phyloP scores from a whole-genome alignment of 23 tunicate species.

The Corella eumyota region DNA sequence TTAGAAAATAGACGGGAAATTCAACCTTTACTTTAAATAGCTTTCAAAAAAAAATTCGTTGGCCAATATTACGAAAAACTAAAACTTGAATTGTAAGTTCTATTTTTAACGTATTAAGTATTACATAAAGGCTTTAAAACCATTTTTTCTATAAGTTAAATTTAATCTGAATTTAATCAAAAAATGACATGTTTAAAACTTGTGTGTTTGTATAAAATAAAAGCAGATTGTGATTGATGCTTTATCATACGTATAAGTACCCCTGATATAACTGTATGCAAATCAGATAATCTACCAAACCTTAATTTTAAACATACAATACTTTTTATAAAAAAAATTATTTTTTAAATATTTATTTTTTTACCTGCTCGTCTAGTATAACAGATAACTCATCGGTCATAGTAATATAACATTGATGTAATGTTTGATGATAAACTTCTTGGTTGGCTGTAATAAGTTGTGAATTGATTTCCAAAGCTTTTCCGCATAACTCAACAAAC shows the following conservation, averaged over 20 bases:
- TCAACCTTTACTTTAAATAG: too few species aligned
- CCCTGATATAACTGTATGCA: background rate
- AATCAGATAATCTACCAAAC: background rate
- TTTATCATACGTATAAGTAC: background rate
- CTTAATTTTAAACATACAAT: background rate
- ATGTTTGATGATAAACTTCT: slow-evolving; percentile 53
- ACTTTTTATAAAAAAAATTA: background rate
- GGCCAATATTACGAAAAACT: too few species aligned
- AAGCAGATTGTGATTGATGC: background rate
- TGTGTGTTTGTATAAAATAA: background rate
- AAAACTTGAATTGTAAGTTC: too few species aligned
- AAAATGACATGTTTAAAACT: background rate
- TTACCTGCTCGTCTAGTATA: slow-evolving; percentile 78
- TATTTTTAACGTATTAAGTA: too few species aligned
- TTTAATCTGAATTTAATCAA: too few species aligned
- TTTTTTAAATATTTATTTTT: background rate
- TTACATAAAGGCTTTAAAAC: too few species aligned
- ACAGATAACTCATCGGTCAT: slow-evolving; percentile 71
- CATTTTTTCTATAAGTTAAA: too few species aligned
- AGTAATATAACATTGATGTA: slow-evolving; percentile 31
- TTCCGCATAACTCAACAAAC: slow-evolving; percentile 67
- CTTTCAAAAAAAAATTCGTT: too few species aligned
- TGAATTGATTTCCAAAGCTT: slow-evolving; percentile 70
- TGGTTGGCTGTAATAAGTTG: slow-evolving; percentile 57
- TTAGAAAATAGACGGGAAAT: too few species aligned